phyloP scores from a whole-genome alignment of 2,888 invertebrate genomes.

The Drosophila koepferae region DNA sequence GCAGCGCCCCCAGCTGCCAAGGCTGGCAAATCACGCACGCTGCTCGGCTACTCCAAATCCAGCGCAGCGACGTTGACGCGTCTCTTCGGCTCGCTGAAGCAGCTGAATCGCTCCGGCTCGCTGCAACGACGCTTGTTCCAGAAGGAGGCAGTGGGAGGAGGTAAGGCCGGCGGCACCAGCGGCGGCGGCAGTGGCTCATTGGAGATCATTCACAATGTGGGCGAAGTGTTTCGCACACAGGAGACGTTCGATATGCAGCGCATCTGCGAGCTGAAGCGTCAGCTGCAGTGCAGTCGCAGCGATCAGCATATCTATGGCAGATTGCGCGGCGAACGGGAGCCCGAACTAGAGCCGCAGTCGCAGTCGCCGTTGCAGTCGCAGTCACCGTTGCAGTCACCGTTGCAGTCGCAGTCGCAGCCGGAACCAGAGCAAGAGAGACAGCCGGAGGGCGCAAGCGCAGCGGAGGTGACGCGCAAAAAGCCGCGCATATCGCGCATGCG shows the following conservation, averaged over 20 bases:
- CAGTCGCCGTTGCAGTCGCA: too few species aligned
- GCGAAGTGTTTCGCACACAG: constrained; percentile 83
- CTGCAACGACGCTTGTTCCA: constrained; percentile 64
- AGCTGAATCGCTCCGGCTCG: constrained; percentile 65
- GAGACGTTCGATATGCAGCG: constrained; percentile 83
- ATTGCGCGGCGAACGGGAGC: constrained; percentile 39
- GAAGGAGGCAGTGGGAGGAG: constrained; percentile 26
- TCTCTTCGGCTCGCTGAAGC: constrained; percentile 79
- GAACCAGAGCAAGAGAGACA: constrained; percentile 6
- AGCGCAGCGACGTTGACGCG: constrained; percentile 68
- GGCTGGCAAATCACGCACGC: constrained; percentile 53
- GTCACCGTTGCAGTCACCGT: not conserved
- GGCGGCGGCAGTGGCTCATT: constrained; percentile 57
- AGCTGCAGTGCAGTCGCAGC: constrained; percentile 76
- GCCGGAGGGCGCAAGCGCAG: not conserved
- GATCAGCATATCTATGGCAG: constrained; percentile 84
- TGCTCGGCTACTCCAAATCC: constrained; percentile 58
- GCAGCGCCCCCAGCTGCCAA: constrained; percentile 17
- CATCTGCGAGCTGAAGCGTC: constrained; percentile 82
- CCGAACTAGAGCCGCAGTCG: not conserved
- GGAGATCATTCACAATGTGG: constrained; percentile 84
- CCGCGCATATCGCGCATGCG: constrained; percentile 61
- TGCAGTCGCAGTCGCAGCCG: not conserved
- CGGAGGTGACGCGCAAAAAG: constrained; percentile 30
- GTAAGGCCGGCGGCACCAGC: constrained; percentile 4